Evolutionary conservation across 1,140 invertebrate genomes (phyloP).

Genomic region (Atta colombica): DNA sequence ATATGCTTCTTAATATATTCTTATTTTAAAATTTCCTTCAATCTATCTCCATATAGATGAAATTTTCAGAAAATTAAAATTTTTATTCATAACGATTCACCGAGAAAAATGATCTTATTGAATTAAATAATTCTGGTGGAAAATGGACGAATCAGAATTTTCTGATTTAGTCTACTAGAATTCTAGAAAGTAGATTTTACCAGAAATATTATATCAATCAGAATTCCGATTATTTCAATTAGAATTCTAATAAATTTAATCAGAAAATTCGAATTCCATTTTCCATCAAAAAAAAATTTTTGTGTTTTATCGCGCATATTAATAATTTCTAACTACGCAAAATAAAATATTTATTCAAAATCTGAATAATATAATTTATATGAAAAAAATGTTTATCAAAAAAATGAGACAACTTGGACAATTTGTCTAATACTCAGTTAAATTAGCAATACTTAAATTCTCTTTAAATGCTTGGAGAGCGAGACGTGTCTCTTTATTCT

Average conservation of each 20-base stretch:
- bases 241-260: too few species aligned
- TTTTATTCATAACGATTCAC: background rate
- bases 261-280: too few species aligned
- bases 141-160: too few species aligned
- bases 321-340: background rate
- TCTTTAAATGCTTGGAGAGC: background rate
- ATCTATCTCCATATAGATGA: background rate
- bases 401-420: background rate
- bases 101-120: too few species aligned
- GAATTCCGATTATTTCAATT: too few species aligned
- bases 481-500: background rate
- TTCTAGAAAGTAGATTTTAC: too few species aligned
- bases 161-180: too few species aligned
- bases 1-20: too few species aligned
- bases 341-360: conserved; percentile 4
- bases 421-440: background rate
- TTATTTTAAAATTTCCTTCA: background rate
- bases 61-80: background rate
- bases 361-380: background rate
- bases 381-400: background rate
- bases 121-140: too few species aligned
- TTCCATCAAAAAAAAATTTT: too few species aligned
- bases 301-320: background rate
- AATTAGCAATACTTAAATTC: background rate
- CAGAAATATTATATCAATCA: too few species aligned